Conservation (phyloP, 2,888 invertebrate genomes). For the Idaea dimidiata region DNA sequence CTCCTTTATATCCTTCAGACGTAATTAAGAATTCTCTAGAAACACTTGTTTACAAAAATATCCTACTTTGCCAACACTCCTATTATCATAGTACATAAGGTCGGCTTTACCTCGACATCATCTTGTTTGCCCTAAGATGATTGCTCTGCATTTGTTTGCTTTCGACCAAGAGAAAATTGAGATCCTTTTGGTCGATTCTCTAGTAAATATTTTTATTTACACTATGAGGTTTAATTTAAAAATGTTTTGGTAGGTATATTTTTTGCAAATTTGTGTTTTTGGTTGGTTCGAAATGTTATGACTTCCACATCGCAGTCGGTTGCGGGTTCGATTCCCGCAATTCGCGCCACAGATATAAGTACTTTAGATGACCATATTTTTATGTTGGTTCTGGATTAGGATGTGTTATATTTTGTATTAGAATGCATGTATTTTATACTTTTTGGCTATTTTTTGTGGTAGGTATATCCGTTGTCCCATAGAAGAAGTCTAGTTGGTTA, state of each 20-base stretch:
- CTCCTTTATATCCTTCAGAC: background rate
- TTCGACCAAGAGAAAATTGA: conserved; percentile 28
- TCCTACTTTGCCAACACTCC: background rate
- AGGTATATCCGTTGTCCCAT: too few species aligned
- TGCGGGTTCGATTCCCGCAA: too few species aligned
- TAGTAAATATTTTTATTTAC: conserved; percentile 28
- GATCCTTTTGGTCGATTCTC: conserved; percentile 21
- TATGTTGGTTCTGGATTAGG: too few species aligned
- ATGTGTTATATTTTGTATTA: too few species aligned
- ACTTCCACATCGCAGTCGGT: too few species aligned
- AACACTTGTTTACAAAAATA: conserved; percentile 1
- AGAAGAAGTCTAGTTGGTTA: too few species aligned
- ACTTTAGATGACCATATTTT: too few species aligned
- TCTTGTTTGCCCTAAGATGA: conserved; percentile 26
- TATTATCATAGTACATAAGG: background rate
- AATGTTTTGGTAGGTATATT: conserved; percentile 1
- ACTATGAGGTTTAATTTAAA: conserved; percentile 8
- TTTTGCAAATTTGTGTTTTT: background rate
- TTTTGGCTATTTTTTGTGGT: too few species aligned
- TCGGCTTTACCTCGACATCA: conserved; percentile 9
- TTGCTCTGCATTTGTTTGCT: conserved; percentile 30
- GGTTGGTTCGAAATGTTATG: too few species aligned
- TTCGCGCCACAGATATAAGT: too few species aligned
- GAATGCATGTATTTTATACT: too few species aligned
- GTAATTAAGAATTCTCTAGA: background rate